Conservation (phyloP, 2,113 vertebrate genomes). For the Bothrops jararaca region DNA sequence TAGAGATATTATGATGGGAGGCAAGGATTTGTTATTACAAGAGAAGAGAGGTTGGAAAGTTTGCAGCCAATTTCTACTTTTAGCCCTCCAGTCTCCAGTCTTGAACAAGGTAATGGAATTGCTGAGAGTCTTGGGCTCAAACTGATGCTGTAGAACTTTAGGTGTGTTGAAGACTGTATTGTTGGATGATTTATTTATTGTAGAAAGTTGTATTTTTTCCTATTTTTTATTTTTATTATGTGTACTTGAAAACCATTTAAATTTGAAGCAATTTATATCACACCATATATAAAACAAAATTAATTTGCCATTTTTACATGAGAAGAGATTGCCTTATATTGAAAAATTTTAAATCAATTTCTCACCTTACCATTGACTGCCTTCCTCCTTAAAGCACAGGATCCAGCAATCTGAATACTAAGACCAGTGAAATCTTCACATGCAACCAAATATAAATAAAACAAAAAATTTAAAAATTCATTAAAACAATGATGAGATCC, state of each 20-base stretch:
- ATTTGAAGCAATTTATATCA: not conserved
- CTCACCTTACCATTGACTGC: constrained; percentile 43
- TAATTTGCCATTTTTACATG: not conserved
- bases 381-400: constrained; percentile 66
- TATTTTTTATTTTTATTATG: not conserved
- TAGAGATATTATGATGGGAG: not conserved
- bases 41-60: not conserved
- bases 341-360: not conserved
- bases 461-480: not conserved
- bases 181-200: not conserved
- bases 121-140: not conserved
- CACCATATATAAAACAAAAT: not conserved
- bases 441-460: constrained; percentile 11
- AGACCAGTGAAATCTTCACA: constrained; percentile 67
- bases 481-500: not conserved
- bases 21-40: not conserved
- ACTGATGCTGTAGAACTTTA: not conserved
- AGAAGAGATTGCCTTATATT: not conserved
- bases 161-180: not conserved
- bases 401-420: constrained; percentile 73
- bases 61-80: not conserved
- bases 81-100: not conserved
- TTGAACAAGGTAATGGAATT: not conserved
- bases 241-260: not conserved
- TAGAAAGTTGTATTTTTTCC: not conserved